Evolutionary conservation across 2,113 vertebrate species (phyloP), one percentile per base, ranked within the genome.

Genomic region (Argyrosomus japonicus): DNA sequence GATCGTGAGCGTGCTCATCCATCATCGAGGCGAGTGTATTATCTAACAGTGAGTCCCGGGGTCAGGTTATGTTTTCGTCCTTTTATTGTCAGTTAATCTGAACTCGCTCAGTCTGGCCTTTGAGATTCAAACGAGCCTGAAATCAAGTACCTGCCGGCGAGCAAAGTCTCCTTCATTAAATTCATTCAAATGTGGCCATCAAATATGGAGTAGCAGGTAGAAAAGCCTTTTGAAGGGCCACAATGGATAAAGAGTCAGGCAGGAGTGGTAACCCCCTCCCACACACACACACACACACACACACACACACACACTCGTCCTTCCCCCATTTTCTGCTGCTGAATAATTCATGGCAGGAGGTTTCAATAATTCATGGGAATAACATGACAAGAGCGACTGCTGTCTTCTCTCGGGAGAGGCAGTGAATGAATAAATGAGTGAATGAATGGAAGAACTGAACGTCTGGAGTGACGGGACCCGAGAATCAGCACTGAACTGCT

Each of bases 361-460:
- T 88, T 91, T 95, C 40, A 95, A 95, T 96, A 91, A 95, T 96
- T 93, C 84, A 95, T 76, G 77, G 78, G 84, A 90, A 93, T 93
- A 89, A 93, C 92, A 92, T 90, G 83, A 93, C 90, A 87, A 40
- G 75, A 78, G 89, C 75, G 77, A 81, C 88, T 76, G 80, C 78
- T 71, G 89, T 91, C 88, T 79, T 64, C 87, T 77, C 64, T 43
- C 70, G 82, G 79, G 84, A 80, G 75, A 75, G 40, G 19, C 68
- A 4, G 68, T 43, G 75, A 36, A 83, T 82, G 82, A 86, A 88
- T 89, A 85, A 87, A 85, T 76, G 83, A 87, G 71, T 50, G 82
- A 80, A 75, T 82, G 86, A 88, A 76, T 51, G 81, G 78, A 54
- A 57, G 85, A 8, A 75, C 27, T 60, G 69, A 72, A 14, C 2